Evolutionary conservation across 2,113 vertebrate genomes (phyloP), one percentile per base, ranked within the genome.

Genomic region (Zingel zingel): DNA sequence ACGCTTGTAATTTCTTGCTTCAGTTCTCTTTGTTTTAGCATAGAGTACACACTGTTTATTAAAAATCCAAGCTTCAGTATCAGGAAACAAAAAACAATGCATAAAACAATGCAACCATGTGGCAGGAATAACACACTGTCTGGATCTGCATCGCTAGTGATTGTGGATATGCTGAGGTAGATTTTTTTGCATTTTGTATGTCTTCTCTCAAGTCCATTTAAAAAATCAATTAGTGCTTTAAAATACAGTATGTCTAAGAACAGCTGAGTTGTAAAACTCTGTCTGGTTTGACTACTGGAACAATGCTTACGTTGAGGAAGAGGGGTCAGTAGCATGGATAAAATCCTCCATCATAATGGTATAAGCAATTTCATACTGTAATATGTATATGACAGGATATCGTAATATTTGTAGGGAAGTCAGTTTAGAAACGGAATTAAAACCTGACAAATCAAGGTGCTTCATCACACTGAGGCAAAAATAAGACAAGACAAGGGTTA

Each of bases 1-100:
- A 76, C 0, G 4, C 43, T 33, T 84, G 75, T 90, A 72, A 90
- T 93, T 82, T 90, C 77, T 82, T 84, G 87, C 90, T 88, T 81
- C 74, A 86, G 43, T 90, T 91, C 56, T 74, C 73, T 76, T 72
- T 58, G 79, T 57, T 79, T 92, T 51, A 56, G 53, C 56, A 48
- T 50, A 1, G 71, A 79, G 91, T 81, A 78, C 77, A 82, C 79
- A 47, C 56, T 77, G 74, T 83, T 90, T 78, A 85, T 87, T 88
- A 91, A 89, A 77, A 86, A 70, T 39, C 68, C 67, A 82, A 81
- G 33, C 23, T 48, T 62, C 66, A 51, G 78, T 78, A 66, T 75
- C 53, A 56, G 59, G 79, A 65, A 25, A 67, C 33, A 70, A 76
- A 77, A 56, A 65, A 65, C n/a, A n/a, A n/a, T n/a, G 23, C 71